These are phyloP conservation scores for Corapipo altera DNA, from an alignment of 2,113 vertebrate genomes.

Conservation along the genomic window DNA sequence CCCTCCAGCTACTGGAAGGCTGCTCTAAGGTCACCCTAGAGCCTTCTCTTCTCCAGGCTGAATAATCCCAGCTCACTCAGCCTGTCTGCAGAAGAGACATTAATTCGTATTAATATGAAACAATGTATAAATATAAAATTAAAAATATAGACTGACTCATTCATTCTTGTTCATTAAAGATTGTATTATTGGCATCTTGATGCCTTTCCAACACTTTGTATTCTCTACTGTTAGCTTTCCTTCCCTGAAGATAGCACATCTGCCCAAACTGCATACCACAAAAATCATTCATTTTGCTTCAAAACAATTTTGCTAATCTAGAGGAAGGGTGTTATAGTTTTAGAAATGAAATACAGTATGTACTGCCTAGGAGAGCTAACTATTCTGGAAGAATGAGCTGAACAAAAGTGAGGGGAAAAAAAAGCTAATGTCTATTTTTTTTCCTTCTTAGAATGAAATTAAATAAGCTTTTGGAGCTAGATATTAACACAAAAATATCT, in stretches of 20 bases:
- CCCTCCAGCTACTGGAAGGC: background rate
- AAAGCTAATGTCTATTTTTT: background rate
- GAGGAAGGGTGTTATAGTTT: background rate
- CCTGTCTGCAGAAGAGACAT: background rate
- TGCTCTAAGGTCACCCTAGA: background rate
- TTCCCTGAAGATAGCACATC: background rate
- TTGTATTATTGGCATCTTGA: background rate
- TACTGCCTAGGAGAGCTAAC: background rate
- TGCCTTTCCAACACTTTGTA: background rate
- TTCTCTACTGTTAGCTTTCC: background rate
- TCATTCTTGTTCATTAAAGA: background rate
- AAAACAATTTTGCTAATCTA: background rate
- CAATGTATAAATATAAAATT: background rate
- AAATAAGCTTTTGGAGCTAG: no score
- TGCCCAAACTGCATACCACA: background rate
- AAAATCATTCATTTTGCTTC: background rate
- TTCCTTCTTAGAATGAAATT: background rate
- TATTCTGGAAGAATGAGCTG: background rate
- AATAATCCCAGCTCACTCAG: background rate
- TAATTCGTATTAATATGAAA: background rate
- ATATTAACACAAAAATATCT: background rate
- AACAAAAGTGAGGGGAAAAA: fast-evolving
- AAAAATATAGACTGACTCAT: background rate
- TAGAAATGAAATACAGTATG: background rate
- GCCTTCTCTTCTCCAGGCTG: background rate